Evolutionary conservation across 2,113 vertebrate species (phyloP), one percentile per base, ranked within the genome.

Genomic region (Pogonocichla stellata): DNA sequence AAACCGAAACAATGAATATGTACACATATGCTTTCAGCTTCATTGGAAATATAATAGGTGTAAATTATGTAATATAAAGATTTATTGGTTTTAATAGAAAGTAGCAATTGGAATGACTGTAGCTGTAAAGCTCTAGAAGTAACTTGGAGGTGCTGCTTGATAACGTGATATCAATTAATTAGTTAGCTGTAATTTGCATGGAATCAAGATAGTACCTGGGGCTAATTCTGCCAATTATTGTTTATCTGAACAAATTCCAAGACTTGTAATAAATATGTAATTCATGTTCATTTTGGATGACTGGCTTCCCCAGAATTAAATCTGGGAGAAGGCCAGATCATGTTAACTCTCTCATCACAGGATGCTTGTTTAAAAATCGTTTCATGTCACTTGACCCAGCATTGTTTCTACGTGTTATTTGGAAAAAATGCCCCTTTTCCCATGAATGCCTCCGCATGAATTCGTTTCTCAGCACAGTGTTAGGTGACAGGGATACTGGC

Each of bases 211-310:
- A 36, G 51, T 90, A 93, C 91, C 69, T 95, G 51, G 19, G 56
- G 62, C 38, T 69, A 67, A 64, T 42, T 79, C 36, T 66, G 50
- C 48, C 53, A 79, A n/a, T 57, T 81, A 43, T n/a, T 94, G 61
- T 60, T 90, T 90, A 71, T 80, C 72, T 89, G 91, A 93, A 78
- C 65, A 78, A 77, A 95, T 92, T 81, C 82, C 86, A 84, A 85
- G 79, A 23, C 88, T 91, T 8, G 31, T 70, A 93, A 92, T 57
- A 92, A 85, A 86, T 93, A 54, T 13, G 4, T 77, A 70, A 66
- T 67, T 94, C 45, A 24, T 71, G 62, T 81, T 95, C 51, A 53
- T 69, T 86, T 88, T 88, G 53, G 86, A 56, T 95, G 88, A 45
- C 78, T 96, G 80, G 10, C 60, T 95, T 89, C 34, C 26, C 38